Base-by-base conservation (phyloP, 1,140 invertebrate species). In the Neomicropteryx cornuta region DNA sequence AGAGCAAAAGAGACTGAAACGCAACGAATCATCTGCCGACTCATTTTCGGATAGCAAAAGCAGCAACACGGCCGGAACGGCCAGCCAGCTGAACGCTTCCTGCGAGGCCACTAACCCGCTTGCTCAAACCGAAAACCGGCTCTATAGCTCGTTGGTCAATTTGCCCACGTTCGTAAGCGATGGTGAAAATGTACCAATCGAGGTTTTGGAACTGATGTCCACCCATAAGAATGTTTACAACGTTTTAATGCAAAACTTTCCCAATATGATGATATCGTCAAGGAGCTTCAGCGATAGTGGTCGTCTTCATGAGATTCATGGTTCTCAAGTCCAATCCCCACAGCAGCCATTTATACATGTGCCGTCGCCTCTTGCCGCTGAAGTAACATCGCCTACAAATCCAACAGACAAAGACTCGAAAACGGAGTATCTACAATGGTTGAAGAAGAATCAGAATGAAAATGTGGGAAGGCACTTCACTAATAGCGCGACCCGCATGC, bases 91-190 rank as follows among this genome's bases (percentile, higher is more conserved):
- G 2, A 53, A 60, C 10, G 50, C 47, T 0, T 62, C 68, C 39
- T 65, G 60, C 45, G 67, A 10, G 51, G 52, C 5, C 36, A 50
- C 11, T 52, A 54, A 40, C 34, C 18, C 6, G 31, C 45, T 52
- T 42, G 49, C 51, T 6, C 55, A 51, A 31, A 53, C 50, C 4
- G 51, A 58, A 18, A 56, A 59, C 0, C 59, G 81, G n/a, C 60
- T 80, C 16, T 88, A 77, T 46, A 82, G 76, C 44, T 89, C 85
- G 8, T 62, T 90, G 41, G 76, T 90, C 4, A 83, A 80, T 50
- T 56, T 91, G 27, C 87, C 87, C 0, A 90, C 87, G 0, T 91
- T 81, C 46, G 73, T 90, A 22, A 77, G 74, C 28, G 80, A 82
- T 47, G 80, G 80, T 0, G 83, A 87, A 53, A 78, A 75, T 39